Percentiles rank a stretch among this genome's conserved stretches.
phyloP scores from a whole-genome alignment of 2,113 vertebrate genomes.

The Chelonoidis abingdonii region DNA sequence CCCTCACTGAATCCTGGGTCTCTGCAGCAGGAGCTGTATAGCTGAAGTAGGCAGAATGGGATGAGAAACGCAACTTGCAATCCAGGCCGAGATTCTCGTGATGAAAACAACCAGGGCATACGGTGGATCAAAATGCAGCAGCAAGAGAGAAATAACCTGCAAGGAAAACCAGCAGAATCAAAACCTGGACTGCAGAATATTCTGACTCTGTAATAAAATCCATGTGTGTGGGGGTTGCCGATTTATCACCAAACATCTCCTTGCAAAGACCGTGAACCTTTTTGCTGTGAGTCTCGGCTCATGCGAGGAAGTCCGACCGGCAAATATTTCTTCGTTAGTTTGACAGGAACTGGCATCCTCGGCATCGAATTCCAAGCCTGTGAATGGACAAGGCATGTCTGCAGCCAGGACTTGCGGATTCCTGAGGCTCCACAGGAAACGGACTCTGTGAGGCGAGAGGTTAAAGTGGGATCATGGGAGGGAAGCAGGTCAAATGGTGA shows the following conservation, averaged over 20 bases:
- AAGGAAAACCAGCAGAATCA: not conserved
- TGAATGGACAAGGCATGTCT: conserved; percentile 60
- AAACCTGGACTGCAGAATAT: not conserved
- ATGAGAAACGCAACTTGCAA: conserved; percentile 11
- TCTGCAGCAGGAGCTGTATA: not conserved
- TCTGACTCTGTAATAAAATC: not conserved
- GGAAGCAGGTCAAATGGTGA: conserved; percentile 89
- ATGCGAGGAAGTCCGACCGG: not conserved
- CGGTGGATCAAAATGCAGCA: conserved; percentile 65
- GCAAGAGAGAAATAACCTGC: conserved; percentile 16
- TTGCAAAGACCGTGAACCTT: not conserved
- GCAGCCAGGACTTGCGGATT: conserved; percentile 26
- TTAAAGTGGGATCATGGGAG: conserved; percentile 82
- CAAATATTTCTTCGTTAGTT: not conserved
- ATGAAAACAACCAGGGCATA: not conserved
- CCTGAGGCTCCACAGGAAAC: conserved; percentile 36
- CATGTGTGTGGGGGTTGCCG: not conserved
- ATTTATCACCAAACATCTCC: not conserved
- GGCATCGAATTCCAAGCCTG: not conserved
- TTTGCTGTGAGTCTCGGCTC: not conserved
- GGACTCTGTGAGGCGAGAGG: conserved; percentile 67
- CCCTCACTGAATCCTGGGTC: not conserved
- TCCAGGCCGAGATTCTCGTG: not conserved
- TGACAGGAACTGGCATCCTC: conserved; percentile 9
- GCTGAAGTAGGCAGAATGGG: conserved; percentile 41